These are phyloP conservation scores for Oscheius onirici DNA, from an alignment of 2,888 invertebrate species.

Conservation along the genomic window DNA sequence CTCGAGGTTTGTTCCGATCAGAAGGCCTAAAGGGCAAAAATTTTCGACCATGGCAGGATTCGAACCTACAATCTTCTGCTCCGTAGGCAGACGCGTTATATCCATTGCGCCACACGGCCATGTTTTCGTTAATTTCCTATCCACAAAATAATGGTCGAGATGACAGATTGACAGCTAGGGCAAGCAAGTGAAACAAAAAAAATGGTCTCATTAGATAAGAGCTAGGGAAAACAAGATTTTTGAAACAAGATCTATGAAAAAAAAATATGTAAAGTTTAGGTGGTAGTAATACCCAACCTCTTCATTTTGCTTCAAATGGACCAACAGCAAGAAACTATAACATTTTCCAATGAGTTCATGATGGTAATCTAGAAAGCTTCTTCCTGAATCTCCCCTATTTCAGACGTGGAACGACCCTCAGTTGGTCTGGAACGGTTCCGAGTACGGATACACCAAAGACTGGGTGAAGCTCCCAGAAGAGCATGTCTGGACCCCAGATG, in stretches of 20 bases:
- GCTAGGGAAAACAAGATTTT: too few species aligned
- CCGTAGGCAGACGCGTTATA: slow-evolving; percentile 72
- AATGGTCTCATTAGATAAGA: too few species aligned
- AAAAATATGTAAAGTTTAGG: too few species aligned
- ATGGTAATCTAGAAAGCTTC: slow-evolving; percentile 33
- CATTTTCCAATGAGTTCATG: slow-evolving; percentile 52
- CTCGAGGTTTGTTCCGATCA: too few species aligned
- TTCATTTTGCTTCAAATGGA: slow-evolving; percentile 54
- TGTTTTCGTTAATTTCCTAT: too few species aligned
- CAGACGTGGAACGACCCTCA: slow-evolving; percentile 61
- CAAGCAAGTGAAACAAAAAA: too few species aligned
- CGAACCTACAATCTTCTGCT: slow-evolving; percentile 73
- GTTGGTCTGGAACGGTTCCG: slow-evolving; percentile 52
- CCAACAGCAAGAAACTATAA: slow-evolving; percentile 59
- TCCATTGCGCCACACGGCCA: slow-evolving; percentile 64
- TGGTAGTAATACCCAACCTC: slow-evolving; percentile 49
- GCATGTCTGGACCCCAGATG: slow-evolving; percentile 53
- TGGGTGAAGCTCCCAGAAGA: slow-evolving; percentile 45
- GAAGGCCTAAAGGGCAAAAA: not conserved
- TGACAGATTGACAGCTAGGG: too few species aligned
- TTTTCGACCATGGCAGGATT: slow-evolving; percentile 56
- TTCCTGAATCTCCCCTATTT: not conserved
- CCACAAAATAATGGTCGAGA: too few species aligned
- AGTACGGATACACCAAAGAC: slow-evolving; percentile 35
- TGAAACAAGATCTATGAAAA: too few species aligned